Conservation (phyloP, 2,888 invertebrate species). For the Octonoba sinensis region DNA sequence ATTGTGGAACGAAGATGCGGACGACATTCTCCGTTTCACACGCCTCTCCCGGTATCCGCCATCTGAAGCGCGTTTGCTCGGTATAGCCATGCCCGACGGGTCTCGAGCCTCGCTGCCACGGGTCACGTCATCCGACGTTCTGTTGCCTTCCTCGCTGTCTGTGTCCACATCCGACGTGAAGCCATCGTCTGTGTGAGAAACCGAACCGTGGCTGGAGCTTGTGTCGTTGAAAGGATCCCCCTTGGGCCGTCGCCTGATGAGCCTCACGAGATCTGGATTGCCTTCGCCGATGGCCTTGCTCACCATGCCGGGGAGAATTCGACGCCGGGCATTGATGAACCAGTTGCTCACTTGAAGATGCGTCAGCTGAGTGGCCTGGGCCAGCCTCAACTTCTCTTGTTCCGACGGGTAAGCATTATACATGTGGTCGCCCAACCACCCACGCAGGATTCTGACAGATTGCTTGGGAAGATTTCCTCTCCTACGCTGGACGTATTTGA, state of each 20-base stretch:
- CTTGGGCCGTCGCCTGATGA: conserved; percentile 9
- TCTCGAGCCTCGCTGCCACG: too few relatives aligned
- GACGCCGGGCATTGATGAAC: conserved; percentile 94
- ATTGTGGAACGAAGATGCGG: too few relatives aligned
- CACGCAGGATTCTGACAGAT: conserved; percentile 90
- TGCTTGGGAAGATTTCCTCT: conserved; percentile 93
- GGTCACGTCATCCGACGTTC: neutral
- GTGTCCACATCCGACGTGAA: conserved; percentile 65
- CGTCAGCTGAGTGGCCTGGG: conserved; percentile 87
- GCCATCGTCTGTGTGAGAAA: conserved; percentile 59
- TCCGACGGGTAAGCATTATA: conserved; percentile 96
- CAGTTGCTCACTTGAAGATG: conserved; percentile 94
- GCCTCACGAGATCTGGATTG: conserved; percentile 88
- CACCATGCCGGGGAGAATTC: conserved; percentile 94
- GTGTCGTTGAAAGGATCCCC: conserved; percentile 1
- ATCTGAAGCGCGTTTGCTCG: too few relatives aligned
- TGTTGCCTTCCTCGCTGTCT: conserved; percentile 62
- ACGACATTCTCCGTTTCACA: too few relatives aligned
- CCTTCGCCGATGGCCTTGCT: conserved; percentile 86
- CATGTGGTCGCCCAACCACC: conserved; percentile 93
- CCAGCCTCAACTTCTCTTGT: conserved; percentile 87
- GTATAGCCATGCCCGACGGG: too few relatives aligned
- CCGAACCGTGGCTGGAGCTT: conserved; percentile 32
- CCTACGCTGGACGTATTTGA: conserved; percentile 77
- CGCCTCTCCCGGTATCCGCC: too few relatives aligned